Evolutionary conservation across 2,113 vertebrate genomes (phyloP), one percentile per base, ranked within the genome.

Genomic region (Sebastes fasciatus): DNA sequence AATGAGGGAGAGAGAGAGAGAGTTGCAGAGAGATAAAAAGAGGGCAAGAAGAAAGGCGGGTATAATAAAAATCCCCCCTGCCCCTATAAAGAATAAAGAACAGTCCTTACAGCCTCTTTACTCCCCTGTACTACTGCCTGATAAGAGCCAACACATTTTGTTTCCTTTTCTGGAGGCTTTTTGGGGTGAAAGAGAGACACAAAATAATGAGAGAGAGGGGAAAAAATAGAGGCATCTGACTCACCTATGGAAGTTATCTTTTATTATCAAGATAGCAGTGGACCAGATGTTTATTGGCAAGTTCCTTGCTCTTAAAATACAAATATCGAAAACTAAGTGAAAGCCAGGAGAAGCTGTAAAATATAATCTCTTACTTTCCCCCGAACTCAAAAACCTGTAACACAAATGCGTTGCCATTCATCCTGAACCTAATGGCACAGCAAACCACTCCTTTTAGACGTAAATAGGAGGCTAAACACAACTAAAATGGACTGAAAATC

Each of bases 401-500:
- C 61, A 26, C 26, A 34, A 70, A 65, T n/a, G 51, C 68, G 9
- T 3, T 12, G n/a, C 57, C 51, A 79, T 92, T 86, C 68, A 86
- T 91, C 68, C 54, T 6, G 70, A 60, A 78, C 55, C 74, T 85
- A 90, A 88, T 87, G 85, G 78, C 80, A 90, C 26, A 61, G 77
- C 62, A 87, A 89, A 84, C 62, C 79, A 60, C 51, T 86, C 64
- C 54, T 89, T 76, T 85, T 19, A 67, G 69, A 57, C 21, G 9
- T 87, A 87, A 92, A 88, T 74, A 78, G 62, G 58, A 79, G 48
- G 51, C 69, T 88, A 85, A 92, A 90, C 74, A 76, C 77, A 78
- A 80, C 67, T 78, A 84, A 88, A 90, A 91, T 87, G 83, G 79
- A 82, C 43, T 72, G 61, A 79, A 89, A 86, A 91, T 82, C 84